phyloP scores from a whole-genome alignment of 2,113 vertebrate genomes.

The Noturus placidus region DNA sequence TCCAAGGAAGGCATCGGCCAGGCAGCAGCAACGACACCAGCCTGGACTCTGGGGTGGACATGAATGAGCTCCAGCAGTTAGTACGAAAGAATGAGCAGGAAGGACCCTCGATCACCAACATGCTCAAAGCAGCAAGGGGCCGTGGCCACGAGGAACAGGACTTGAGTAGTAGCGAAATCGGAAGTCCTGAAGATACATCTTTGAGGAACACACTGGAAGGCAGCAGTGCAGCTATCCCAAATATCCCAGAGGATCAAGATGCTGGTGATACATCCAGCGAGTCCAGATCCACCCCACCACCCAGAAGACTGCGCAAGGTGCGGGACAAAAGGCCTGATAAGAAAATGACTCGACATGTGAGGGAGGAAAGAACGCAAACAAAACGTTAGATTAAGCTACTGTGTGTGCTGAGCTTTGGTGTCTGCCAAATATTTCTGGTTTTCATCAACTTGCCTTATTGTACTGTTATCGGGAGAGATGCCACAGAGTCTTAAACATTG shows the following conservation, averaged over 20 bases:
- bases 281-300: conserved; percentile 72
- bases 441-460: conserved; percentile 52
- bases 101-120: conserved; percentile 79
- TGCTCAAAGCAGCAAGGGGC: conserved; percentile 67
- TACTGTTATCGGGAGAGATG: conserved; percentile 18
- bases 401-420: conserved; percentile 15
- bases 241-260: conserved; percentile 74
- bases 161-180: conserved; percentile 91
- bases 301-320: conserved; percentile 73
- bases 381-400: conserved; percentile 62
- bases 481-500: conserved; percentile 24
- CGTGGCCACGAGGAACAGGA: conserved; percentile 81
- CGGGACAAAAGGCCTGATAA: conserved; percentile 74
- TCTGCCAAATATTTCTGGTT: conserved; percentile 41
- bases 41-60: conserved; percentile 94
- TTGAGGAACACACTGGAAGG: conserved; percentile 81
- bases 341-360: conserved; percentile 67
- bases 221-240: conserved; percentile 71
- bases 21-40: conserved; percentile 93
- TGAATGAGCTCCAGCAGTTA: conserved; percentile 86
- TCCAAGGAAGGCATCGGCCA: conserved; percentile 81
- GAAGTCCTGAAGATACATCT: conserved; percentile 86
- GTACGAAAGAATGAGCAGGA: conserved; percentile 80
- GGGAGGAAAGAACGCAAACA: conserved; percentile 67
- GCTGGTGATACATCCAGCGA: conserved; percentile 73